Evolutionary conservation across 2,797 vertebrate species (phyloP).

Genomic region (Notoglanidium macrostoma): DNA sequence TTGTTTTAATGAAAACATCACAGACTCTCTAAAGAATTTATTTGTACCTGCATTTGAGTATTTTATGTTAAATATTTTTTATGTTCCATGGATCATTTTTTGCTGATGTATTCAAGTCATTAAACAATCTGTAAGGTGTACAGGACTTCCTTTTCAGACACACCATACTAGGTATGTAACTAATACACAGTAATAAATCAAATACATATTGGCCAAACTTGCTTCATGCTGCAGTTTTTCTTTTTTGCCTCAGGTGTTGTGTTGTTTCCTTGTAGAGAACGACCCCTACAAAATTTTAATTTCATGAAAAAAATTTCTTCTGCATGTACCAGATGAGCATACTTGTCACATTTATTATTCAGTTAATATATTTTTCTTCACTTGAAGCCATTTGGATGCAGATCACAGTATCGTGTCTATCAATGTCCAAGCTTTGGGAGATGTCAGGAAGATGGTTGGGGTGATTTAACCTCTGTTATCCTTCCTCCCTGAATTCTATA

Average conservation of each 20-base stretch:
- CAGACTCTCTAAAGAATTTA: not conserved
- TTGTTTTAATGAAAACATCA: not conserved
- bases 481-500: slow-evolving; percentile 29
- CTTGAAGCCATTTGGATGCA: slow-evolving; percentile 26
- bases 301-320: not conserved
- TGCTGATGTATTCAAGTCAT: not conserved
- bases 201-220: not conserved
- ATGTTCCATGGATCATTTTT: not conserved
- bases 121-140: not conserved
- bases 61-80: not conserved
- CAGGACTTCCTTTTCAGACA: not conserved
- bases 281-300: not conserved
- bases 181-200: slow-evolving; percentile 1
- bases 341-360: slow-evolving; percentile 10
- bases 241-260: not conserved
- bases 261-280: not conserved
- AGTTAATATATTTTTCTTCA: slow-evolving; percentile 4
- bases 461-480: slow-evolving; percentile 31
- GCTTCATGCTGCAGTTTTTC: not conserved
- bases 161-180: not conserved
- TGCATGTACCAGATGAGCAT: not conserved
- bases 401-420: slow-evolving; percentile 26
- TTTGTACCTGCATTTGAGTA: not conserved
- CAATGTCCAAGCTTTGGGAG: slow-evolving; percentile 19
- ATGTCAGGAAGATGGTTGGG: slow-evolving; percentile 39